phyloP scores from a whole-genome alignment of 2,797 vertebrate species.

The Perodicticus potto region DNA sequence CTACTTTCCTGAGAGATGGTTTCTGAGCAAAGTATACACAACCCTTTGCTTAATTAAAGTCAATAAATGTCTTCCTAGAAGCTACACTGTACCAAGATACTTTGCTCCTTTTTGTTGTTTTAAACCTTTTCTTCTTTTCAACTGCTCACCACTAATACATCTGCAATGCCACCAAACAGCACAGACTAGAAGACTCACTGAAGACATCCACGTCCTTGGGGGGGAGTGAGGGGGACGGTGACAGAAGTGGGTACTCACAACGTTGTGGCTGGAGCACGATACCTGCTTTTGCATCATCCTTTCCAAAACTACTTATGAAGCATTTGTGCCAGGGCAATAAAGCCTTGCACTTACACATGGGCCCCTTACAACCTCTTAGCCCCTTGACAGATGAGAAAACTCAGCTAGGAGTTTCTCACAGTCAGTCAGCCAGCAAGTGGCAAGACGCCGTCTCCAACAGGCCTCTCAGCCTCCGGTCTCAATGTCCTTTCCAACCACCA shows the following conservation, averaged over 20 bases:
- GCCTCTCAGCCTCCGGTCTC: background rate
- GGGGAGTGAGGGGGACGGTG: background rate
- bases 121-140: slow-evolving; percentile 51
- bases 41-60: slow-evolving; percentile 74
- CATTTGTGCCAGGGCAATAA: background rate
- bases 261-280: too few relatives aligned
- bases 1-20: slow-evolving; percentile 27
- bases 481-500: background rate
- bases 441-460: background rate
- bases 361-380: background rate
- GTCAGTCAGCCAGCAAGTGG: background rate
- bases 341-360: background rate
- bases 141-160: slow-evolving; percentile 40
- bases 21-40: slow-evolving; percentile 32
- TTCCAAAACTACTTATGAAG: background rate
- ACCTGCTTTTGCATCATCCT: background rate
- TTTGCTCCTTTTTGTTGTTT: background rate
- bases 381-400: slow-evolving; percentile 52
- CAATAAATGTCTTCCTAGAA: slow-evolving; percentile 67
- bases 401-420: background rate
- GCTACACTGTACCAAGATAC: slow-evolving; percentile 9
- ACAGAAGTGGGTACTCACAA: background rate
- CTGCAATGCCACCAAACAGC: slow-evolving; percentile 14
- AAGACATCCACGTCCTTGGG: background rate
- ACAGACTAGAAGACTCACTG: background rate